phyloP scores from a whole-genome alignment of 2,113 vertebrate genomes.

The Uria lomvia region DNA sequence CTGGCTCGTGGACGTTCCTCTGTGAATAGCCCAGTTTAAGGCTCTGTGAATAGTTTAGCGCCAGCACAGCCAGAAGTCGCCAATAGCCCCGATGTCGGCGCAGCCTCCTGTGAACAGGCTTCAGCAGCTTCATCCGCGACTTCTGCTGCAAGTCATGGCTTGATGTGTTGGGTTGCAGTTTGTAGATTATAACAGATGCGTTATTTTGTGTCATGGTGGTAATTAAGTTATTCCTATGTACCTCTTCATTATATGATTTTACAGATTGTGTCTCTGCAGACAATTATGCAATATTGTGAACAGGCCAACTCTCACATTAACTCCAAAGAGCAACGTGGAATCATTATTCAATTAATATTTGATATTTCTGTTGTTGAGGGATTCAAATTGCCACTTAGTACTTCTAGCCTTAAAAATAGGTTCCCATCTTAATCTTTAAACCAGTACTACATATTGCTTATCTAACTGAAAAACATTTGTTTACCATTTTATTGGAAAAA shows the following conservation, averaged over 20 bases:
- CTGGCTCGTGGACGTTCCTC: not conserved
- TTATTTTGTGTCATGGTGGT: not conserved
- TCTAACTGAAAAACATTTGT: not conserved
- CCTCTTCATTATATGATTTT: not conserved
- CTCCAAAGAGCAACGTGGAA: not conserved
- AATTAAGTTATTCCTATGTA: not conserved
- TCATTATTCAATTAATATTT: not conserved
- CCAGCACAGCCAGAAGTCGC: not conserved
- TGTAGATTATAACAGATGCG: not conserved
- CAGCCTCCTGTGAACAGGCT: not conserved
- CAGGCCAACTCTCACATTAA: not conserved
- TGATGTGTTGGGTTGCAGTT: constrained; percentile 17
- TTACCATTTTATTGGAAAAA: not conserved
- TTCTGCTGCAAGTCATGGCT: constrained; percentile 3
- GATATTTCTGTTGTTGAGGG: not conserved
- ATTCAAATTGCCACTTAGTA: constrained; percentile 1
- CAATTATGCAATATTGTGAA: not conserved
- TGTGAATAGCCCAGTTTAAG: not conserved
- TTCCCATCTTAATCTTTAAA: not conserved
- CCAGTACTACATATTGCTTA: not conserved
- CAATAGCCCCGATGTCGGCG: not conserved
- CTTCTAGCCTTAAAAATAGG: not conserved
- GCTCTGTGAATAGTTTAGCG: not conserved
- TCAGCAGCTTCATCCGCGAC: not conserved
- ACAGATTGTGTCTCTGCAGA: not conserved